Evolutionary conservation across 2,888 invertebrate species (phyloP), one percentile per base, ranked within the genome.

Genomic region (Drosophila stalkeri): DNA sequence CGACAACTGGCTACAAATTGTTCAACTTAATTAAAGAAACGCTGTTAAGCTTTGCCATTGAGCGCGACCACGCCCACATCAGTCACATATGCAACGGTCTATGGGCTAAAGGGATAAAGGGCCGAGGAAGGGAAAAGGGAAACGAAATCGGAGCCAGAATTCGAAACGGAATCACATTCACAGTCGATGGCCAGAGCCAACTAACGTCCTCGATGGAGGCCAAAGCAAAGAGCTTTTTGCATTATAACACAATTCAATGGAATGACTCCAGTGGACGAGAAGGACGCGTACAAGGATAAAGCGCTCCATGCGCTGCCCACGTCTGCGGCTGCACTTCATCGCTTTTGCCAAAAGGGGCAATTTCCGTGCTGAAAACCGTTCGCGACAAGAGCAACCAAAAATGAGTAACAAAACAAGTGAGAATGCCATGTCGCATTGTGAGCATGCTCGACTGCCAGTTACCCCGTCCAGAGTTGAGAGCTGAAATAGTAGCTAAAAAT

Each of bases 1-100:
- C 65, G 78, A 69, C 84, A 86, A 84, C 85, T 75, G 89, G 80
- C 87, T 77, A 86, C 89, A 85, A 84, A 89, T 89, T 86, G 89
- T 84, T 70, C 77, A 84, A 89, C 87, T 89, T 89, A 85, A 85
- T 85, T 85, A 85, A 85, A 85, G 85, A 84, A 85, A 76, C 87
- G 80, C 77, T 86, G 85, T 89, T 82, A 84, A 80, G 85, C 73
- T 72, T 75, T 75, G 87, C 87, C 78, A 84, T 77, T 82, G 83
- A 86, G 81, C 65, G 66, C 59, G 67, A 27, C 39, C 44, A 77
- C 74, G 75, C 80, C 74, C 80, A 72, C 77, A 76, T 64, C 80
- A 64, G 66, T 66, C 80, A 72, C 76, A 78, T 57, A 55, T 64
- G 57, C 64, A 39, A 54, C 64, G 16, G 3, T 11, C n/a, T 33